phyloP scores from a whole-genome alignment of 1,140 invertebrate genomes.

The Zaprionus taronus region DNA sequence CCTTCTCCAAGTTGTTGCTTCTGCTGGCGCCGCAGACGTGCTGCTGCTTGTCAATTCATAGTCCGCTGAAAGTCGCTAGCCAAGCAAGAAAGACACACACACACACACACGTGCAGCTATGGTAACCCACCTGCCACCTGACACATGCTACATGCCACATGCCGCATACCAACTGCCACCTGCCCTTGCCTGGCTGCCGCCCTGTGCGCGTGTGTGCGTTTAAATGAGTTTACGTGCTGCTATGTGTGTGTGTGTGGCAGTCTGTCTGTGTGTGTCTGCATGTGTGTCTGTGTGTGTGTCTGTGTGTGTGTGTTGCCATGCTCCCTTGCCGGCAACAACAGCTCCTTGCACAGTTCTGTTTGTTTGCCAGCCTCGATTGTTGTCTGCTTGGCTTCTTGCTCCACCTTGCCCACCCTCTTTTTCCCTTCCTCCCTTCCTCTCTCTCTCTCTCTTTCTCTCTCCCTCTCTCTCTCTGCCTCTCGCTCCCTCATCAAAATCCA shows the following conservation, averaged over 20 bases:
- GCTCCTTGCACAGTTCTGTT: constrained; percentile 56
- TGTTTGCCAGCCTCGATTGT: constrained; percentile 68
- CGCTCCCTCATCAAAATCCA: constrained; percentile 72
- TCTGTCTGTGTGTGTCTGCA: constrained; percentile 17
- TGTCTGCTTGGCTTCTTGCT: constrained; percentile 46
- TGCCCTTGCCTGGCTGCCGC: constrained; percentile 1
- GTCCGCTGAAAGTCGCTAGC: constrained; percentile 30
- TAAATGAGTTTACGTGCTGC: constrained; percentile 71
- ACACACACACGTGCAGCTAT: constrained; percentile 38
- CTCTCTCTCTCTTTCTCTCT: constrained; percentile 3
- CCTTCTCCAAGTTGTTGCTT: constrained; percentile 21
- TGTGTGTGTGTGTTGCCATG: constrained; percentile 35
- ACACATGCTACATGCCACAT: neutral
- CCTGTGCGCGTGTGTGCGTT: constrained; percentile 37
- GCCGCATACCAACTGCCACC: constrained; percentile 2
- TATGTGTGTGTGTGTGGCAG: constrained; percentile 34
- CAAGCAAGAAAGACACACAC: constrained; percentile 48
- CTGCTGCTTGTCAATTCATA: constrained; percentile 35
- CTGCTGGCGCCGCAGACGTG: constrained; percentile 10
- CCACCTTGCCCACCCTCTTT: constrained; percentile 1
- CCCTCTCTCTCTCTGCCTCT: constrained; percentile 20
- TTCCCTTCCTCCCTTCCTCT: constrained; percentile 11
- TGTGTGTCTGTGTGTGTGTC: constrained; percentile 38
- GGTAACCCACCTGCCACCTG: constrained; percentile 51
- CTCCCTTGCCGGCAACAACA: constrained; percentile 19